phyloP scores from a whole-genome alignment of 2,888 invertebrate genomes.

The Orthosia gothica region DNA sequence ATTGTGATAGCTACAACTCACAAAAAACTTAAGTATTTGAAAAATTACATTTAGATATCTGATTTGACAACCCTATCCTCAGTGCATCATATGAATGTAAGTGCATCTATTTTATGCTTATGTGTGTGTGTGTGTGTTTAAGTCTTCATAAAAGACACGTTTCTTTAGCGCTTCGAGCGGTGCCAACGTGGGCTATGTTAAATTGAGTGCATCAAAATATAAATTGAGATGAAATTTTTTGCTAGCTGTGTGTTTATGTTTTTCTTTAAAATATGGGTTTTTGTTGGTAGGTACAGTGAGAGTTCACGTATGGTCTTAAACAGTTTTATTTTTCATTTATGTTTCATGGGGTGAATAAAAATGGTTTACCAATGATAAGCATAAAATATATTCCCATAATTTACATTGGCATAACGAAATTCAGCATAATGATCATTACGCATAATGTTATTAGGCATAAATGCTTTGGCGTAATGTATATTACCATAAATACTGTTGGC shows the following conservation, averaged over 20 bases:
- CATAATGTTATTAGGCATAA: too few relatives aligned
- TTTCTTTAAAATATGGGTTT: constrained; percentile 12
- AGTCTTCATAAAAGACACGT: constrained; percentile 21
- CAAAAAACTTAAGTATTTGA: too few relatives aligned
- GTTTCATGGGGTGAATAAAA: too few relatives aligned
- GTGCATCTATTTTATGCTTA: neutral
- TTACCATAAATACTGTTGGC: too few relatives aligned
- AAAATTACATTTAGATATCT: too few relatives aligned
- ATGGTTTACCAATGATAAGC: too few relatives aligned
- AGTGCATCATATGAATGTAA: neutral
- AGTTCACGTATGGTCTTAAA: neutral
- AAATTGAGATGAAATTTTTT: constrained; percentile 25
- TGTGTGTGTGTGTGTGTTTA: constrained; percentile 12
- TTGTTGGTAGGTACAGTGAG: neutral
- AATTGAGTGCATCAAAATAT: constrained; percentile 39
- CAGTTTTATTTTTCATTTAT: too few relatives aligned
- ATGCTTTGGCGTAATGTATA: too few relatives aligned
- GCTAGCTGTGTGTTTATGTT: neutral
- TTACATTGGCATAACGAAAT: too few relatives aligned
- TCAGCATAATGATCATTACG: too few relatives aligned
- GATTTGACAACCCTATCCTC: neutral
- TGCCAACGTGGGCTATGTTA: constrained; percentile 9
- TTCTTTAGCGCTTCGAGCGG: constrained; percentile 21
- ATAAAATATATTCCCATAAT: too few relatives aligned
- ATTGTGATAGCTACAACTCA: too few relatives aligned